Conservation (phyloP, 2,888 invertebrate genomes). For the Syritta pipiens region DNA sequence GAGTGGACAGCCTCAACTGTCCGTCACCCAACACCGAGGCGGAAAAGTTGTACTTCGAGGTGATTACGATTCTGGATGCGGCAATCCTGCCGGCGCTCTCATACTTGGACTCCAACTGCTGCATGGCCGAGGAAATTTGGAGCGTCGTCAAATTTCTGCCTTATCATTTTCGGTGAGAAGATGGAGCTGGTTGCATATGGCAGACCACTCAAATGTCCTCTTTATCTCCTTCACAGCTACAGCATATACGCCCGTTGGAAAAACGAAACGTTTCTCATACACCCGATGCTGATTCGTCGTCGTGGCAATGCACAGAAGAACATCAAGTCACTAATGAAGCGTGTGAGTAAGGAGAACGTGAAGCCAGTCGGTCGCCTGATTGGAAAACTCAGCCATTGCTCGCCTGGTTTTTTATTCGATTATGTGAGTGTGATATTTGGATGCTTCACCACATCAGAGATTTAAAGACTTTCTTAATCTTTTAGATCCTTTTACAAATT, state of each 20-base stretch:
- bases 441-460: no score
- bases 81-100: conserved; percentile 94
- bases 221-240: conserved; percentile 81
- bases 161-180: conserved; percentile 85
- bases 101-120: conserved; percentile 95
- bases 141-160: conserved; percentile 91
- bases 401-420: conserved; percentile 97
- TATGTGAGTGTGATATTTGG: conserved; percentile 88
- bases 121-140: conserved; percentile 98
- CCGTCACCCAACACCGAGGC: conserved; percentile 75
- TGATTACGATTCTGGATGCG: conserved; percentile 91
- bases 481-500: conserved; percentile 86
- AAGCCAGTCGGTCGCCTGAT: conserved; percentile 97
- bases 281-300: conserved; percentile 91
- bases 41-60: conserved; percentile 88
- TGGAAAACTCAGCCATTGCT: conserved; percentile 97
- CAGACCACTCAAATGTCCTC: not conserved
- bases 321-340: conserved; percentile 97
- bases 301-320: conserved; percentile 93
- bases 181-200: not conserved
- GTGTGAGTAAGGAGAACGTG: conserved; percentile 98
- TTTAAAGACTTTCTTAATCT: conserved; percentile 47
- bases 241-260: conserved; percentile 98
- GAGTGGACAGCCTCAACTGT: conserved; percentile 77
- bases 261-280: conserved; percentile 90